phyloP scores from a whole-genome alignment of 2,797 vertebrate species.

The Hyperoplus immaculatus region DNA sequence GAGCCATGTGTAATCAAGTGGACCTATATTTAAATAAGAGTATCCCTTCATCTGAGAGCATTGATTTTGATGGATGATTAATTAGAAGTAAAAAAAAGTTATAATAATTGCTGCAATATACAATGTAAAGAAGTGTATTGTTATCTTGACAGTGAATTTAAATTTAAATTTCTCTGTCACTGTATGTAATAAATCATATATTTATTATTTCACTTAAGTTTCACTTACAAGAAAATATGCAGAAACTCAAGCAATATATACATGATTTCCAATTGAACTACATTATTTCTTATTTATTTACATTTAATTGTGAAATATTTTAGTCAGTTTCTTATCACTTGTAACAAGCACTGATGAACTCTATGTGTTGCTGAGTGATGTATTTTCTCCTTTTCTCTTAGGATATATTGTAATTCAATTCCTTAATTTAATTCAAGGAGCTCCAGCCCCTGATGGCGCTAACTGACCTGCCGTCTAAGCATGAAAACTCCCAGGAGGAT shows the following conservation, averaged over 20 bases:
- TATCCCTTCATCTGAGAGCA: neutral
- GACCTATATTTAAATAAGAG: conserved; percentile 15
- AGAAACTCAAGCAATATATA: neutral
- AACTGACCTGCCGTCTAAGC: conserved; percentile 31
- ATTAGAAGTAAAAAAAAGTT: neutral
- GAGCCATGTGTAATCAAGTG: neutral
- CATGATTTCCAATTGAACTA: neutral
- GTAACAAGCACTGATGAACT: neutral
- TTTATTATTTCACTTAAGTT: neutral
- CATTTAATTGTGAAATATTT: too few species aligned
- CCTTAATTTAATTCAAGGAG: conserved; percentile 61
- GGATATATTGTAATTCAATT: conserved; percentile 43
- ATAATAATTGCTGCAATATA: neutral
- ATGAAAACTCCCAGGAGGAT: conserved; percentile 23
- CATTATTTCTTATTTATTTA: neutral
- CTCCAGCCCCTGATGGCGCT: conserved; percentile 84
- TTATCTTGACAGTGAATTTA: neutral
- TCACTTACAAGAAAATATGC: neutral
- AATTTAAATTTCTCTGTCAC: neutral
- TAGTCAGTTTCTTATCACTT: neutral
- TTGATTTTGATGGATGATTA: conserved; percentile 4
- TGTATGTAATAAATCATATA: neutral
- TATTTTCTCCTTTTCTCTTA: conserved; percentile 28
- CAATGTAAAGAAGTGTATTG: too few species aligned
- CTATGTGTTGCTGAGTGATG: neutral